phyloP scores from a whole-genome alignment of 1,140 invertebrate genomes.

The Calliphora vicina region DNA sequence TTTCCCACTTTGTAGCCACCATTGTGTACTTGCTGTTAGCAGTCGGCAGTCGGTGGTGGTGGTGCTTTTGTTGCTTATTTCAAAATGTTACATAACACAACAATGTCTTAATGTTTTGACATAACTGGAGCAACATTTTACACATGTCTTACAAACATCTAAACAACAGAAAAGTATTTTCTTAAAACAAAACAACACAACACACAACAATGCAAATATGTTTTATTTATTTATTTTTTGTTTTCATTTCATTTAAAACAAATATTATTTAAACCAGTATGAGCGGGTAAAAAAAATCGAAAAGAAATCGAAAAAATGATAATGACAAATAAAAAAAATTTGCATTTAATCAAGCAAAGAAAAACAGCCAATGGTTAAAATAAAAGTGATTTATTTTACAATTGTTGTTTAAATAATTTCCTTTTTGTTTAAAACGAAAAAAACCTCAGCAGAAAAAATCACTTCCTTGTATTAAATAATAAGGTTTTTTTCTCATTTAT shows the following conservation, averaged over 20 bases:
- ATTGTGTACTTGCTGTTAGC: not conserved
- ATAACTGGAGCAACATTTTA: conserved; percentile 33
- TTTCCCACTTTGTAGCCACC: not conserved
- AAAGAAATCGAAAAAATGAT: not conserved
- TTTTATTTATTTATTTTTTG: not conserved
- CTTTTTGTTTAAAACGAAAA: not conserved
- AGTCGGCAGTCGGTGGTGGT: not conserved
- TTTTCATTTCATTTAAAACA: not conserved
- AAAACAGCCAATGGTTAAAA: not conserved
- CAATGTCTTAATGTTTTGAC: conserved; percentile 34
- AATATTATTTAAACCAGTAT: not conserved
- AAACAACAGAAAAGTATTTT: conserved; percentile 27
- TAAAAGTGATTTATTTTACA: not conserved
- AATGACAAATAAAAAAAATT: not conserved
- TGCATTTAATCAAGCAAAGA: not conserved
- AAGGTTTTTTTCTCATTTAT: not conserved
- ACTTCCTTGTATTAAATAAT: conserved; percentile 14
- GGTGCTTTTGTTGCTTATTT: not conserved
- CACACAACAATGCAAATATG: conserved; percentile 1
- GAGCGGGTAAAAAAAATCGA: not conserved
- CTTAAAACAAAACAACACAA: conserved; percentile 12
- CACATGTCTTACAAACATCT: conserved; percentile 23
- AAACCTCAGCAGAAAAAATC: not conserved
- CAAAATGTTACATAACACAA: conserved; percentile 24
- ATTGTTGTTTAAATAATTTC: not conserved